phyloP scores from a whole-genome alignment of 2,113 vertebrate species.

The Rhinoderma darwinii region DNA sequence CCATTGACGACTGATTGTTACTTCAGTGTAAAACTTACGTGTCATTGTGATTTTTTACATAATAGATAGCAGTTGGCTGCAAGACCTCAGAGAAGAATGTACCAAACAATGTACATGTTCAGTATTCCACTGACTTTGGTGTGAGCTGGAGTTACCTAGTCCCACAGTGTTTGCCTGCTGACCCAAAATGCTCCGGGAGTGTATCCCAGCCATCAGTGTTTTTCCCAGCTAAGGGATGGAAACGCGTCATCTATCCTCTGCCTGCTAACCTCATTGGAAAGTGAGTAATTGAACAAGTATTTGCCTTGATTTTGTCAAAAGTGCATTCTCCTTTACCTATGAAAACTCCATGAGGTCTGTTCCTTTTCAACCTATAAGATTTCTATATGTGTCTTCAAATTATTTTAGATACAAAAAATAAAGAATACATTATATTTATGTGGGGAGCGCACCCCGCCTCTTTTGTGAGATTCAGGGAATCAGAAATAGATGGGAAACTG shows the following conservation, averaged over 20 bases:
- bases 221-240: slow-evolving; percentile 92
- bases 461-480: too few relatives aligned
- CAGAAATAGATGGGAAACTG: not conserved
- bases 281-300: slow-evolving; percentile 72
- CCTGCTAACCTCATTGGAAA: slow-evolving; percentile 88
- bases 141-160: slow-evolving; percentile 96
- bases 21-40: not conserved
- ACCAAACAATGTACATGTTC: slow-evolving; percentile 92
- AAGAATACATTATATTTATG: too few relatives aligned
- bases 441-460: too few relatives aligned
- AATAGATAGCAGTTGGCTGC: slow-evolving; percentile 92
- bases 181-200: slow-evolving; percentile 90
- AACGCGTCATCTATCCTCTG: slow-evolving; percentile 87
- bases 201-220: slow-evolving; percentile 96
- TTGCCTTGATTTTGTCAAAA: not conserved
- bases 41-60: not conserved
- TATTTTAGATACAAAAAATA: too few relatives aligned
- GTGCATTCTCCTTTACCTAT: not conserved
- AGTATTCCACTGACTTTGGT: slow-evolving; percentile 94
- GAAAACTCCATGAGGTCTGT: not conserved
- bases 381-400: not conserved
- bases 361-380: not conserved
- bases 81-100: slow-evolving; percentile 83
- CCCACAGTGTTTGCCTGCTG: slow-evolving; percentile 93
- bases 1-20: not conserved